These are phyloP conservation scores for Aegypius monachus DNA, from an alignment of 2,113 vertebrate genomes.

Conservation along the genomic window DNA sequence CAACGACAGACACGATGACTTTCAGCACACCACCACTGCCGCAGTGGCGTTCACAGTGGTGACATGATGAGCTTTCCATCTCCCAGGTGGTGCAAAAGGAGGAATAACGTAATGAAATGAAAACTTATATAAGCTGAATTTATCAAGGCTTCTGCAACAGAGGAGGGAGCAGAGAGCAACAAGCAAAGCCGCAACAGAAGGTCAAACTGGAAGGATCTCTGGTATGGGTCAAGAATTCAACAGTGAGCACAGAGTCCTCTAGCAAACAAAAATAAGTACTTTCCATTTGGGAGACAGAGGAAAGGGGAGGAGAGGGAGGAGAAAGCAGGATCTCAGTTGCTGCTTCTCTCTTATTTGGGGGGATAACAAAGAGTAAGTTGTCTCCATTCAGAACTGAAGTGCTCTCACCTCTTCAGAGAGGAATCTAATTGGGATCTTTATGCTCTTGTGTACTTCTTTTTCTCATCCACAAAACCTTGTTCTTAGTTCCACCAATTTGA, in stretches of 20 bases:
- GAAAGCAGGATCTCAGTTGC: not conserved
- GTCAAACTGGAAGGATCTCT: not conserved
- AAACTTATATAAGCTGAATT: not conserved
- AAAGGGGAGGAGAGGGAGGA: not conserved
- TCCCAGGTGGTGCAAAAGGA: not conserved
- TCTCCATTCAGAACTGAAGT: not conserved
- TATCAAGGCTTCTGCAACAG: not conserved
- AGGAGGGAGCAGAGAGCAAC: not conserved
- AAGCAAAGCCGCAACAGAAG: not conserved
- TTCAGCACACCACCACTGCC: not conserved
- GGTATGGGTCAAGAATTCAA: not conserved
- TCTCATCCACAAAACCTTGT: conserved; percentile 9
- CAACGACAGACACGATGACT: rapidly evolving
- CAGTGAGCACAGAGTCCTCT: not conserved
- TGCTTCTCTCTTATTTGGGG: not conserved
- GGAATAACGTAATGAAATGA: not conserved
- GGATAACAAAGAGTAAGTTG: not conserved
- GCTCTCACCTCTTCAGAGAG: not conserved
- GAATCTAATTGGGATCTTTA: conserved; percentile 14
- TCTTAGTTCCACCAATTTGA: conserved; percentile 1
- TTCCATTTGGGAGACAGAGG: not conserved
- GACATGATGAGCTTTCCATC: not conserved
- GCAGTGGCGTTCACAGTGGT: not conserved
- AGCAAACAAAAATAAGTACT: not conserved
- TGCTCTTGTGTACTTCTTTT: not conserved